These are phyloP conservation scores for Oscheius myriophilus DNA, from an alignment of 2,888 invertebrate species.

Conservation along the genomic window DNA sequence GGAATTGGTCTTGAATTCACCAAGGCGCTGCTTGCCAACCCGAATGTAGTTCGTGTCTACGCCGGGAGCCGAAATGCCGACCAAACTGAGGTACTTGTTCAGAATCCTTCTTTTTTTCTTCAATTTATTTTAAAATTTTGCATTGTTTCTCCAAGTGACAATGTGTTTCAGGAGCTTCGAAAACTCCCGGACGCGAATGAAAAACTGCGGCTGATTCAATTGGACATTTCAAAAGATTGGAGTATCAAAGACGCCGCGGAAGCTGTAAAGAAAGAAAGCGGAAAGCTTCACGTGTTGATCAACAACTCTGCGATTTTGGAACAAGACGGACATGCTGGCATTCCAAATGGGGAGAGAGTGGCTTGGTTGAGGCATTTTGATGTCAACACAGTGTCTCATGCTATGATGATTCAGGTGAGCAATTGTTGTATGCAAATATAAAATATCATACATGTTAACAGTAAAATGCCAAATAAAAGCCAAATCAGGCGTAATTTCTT, in stretches of 20 bases:
- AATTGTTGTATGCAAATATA: background rate
- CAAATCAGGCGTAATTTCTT: too few species aligned
- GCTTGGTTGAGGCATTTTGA: slow-evolving; percentile 29
- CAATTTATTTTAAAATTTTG: background rate
- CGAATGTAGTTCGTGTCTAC: slow-evolving; percentile 20
- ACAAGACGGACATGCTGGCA: slow-evolving; percentile 17
- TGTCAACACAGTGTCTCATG: slow-evolving; percentile 27
- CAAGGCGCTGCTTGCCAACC: slow-evolving; percentile 11
- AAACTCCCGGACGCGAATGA: slow-evolving; percentile 12
- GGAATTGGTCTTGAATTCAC: slow-evolving; percentile 31
- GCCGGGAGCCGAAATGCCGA: slow-evolving; percentile 24
- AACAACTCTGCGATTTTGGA: slow-evolving; percentile 32
- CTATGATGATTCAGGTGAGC: slow-evolving; percentile 28
- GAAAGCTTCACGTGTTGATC: slow-evolving; percentile 22
- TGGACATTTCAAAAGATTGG: slow-evolving; percentile 30
- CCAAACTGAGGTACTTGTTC: slow-evolving; percentile 16
- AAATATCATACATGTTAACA: background rate
- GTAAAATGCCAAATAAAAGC: too few species aligned
- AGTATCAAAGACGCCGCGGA: slow-evolving; percentile 21
- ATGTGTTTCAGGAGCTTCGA: slow-evolving; percentile 11
- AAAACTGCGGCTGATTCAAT: slow-evolving; percentile 19
- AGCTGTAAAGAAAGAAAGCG: slow-evolving; percentile 19
- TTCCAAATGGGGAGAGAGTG: slow-evolving; percentile 23
- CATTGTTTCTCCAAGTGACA: background rate
- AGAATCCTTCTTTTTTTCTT: slow-evolving; percentile 4